phyloP scores from a whole-genome alignment of 2,888 invertebrate genomes.

The Empis stercorea region DNA sequence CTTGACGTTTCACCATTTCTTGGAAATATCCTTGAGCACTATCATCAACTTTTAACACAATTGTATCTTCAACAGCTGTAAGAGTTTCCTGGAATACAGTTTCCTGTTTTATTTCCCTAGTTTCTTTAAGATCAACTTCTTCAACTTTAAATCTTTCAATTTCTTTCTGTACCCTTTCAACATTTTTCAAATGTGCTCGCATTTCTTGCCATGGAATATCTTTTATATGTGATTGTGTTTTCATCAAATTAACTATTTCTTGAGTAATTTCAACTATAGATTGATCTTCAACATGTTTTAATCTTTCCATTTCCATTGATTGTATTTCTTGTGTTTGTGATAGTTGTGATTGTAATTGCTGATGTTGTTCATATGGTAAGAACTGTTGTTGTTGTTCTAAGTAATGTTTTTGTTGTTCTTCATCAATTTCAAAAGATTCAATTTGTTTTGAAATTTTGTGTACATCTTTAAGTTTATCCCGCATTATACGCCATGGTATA shows the following conservation, averaged over 20 bases:
- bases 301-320: slow-evolving; percentile 30
- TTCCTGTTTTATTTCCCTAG: slow-evolving; percentile 17
- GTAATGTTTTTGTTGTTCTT: slow-evolving; percentile 21
- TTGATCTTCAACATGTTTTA: slow-evolving; percentile 32
- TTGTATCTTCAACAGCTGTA: slow-evolving; percentile 44
- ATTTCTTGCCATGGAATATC: slow-evolving; percentile 34
- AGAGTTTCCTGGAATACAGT: slow-evolving; percentile 39
- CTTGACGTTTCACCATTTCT: slow-evolving; percentile 21
- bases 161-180: slow-evolving; percentile 34
- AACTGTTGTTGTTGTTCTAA: slow-evolving; percentile 20
- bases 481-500: slow-evolving; percentile 34
- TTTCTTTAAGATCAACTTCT: slow-evolving; percentile 35
- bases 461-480: slow-evolving; percentile 29
- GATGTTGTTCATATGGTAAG: slow-evolving; percentile 21
- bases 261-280: slow-evolving; percentile 34
- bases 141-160: slow-evolving; percentile 36
- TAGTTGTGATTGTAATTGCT: slow-evolving; percentile 19
- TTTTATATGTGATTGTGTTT: slow-evolving; percentile 24
- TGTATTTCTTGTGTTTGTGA: slow-evolving; percentile 33
- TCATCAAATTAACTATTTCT: slow-evolving; percentile 31
- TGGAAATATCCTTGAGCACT: slow-evolving; percentile 27
- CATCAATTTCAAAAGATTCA: slow-evolving; percentile 33
- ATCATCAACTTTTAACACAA: slow-evolving; percentile 39
- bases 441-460: slow-evolving; percentile 34
- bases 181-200: slow-evolving; percentile 31